Base-by-base conservation (phyloP, 2,113 vertebrate species). In the Agelaius tricolor region DNA sequence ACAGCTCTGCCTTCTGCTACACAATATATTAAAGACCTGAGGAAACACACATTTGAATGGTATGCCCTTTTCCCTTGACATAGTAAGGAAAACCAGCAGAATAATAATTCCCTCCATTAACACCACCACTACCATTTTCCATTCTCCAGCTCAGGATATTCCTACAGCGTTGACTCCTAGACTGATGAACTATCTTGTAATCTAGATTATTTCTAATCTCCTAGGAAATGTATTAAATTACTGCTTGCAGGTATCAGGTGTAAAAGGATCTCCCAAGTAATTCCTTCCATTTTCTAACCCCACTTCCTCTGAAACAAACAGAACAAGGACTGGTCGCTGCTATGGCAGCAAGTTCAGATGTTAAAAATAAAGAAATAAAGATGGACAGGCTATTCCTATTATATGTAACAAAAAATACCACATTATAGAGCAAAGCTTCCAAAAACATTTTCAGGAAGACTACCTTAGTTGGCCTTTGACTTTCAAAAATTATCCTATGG, bases 161-260 rank as follows among this genome's bases (percentile, higher is more conserved):
- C 62, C 85, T 58, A 41, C 28, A 47, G 43, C 23, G n/a, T 66
- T 94, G 49, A 12, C 67, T 84, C 35, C 84, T 61, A 69, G 41
- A 35, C 41, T 65, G 26, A 14, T 63, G 62, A 84, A 89, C 61
- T 96, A 95, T 96, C 93, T 96, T 69, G 96, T 96, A 96, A 97
- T 95, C 94, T 93, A 95, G 93, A 95, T 54, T 93, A 95, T 92
- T 94, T 77, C 90, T 89, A 58, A 83, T 85, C 93, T 83, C 65
- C 39, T 63, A 86, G 37, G 52, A 85, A 80, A 79, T 67, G 84
- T 86, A 94, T 96, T 92, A 41, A 80, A 88, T 93, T 95, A 95
- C 92, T 57, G 33, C 44, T 90, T 74, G 35, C 19, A 71, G 24
- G 15, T 81, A 92, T 63, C 96, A 90, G 44, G 31, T 71, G 87